A percentile compares a stretch with the other conserved stretches of the same genome.
These are phyloP conservation scores for Sebastes ruberrimus DNA, from an alignment of 2,797 vertebrate species.

Conservation along the genomic window DNA sequence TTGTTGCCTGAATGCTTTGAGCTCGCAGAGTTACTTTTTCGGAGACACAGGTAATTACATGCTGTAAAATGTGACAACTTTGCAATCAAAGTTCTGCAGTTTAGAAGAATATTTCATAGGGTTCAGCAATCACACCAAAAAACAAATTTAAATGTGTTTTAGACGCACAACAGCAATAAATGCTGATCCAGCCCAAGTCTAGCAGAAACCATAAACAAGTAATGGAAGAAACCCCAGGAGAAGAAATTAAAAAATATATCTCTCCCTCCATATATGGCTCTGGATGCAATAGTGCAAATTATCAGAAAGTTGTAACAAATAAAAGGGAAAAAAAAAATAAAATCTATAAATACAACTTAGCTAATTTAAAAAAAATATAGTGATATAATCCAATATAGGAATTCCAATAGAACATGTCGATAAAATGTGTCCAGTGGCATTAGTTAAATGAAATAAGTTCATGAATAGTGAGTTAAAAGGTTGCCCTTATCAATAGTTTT, in stretches of 20 bases:
- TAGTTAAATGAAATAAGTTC: background rate
- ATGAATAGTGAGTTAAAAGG: too few relatives aligned
- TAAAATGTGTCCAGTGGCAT: background rate
- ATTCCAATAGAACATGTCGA: too few relatives aligned
- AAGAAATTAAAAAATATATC: background rate
- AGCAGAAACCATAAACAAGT: background rate
- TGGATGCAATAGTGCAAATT: background rate
- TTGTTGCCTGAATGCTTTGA: conserved; percentile 7
- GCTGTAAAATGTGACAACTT: conserved; percentile 6
- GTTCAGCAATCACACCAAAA: background rate
- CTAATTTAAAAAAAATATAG: background rate
- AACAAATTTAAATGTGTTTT: background rate
- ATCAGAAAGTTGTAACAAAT: background rate
- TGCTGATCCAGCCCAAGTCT: background rate
- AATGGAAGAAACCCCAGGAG: background rate
- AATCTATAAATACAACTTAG: background rate
- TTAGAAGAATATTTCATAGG: background rate
- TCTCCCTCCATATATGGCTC: background rate
- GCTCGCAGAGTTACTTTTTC: background rate
- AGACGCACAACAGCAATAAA: background rate
- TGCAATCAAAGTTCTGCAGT: background rate
- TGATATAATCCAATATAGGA: background rate
- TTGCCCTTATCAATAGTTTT: background rate
- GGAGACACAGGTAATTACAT: background rate
- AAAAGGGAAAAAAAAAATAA: background rate